A percentile compares a stretch with the other conserved stretches of the same genome.
Conservation (phyloP, 2,113 vertebrate species). For the Recurvirostra avosetta region DNA sequence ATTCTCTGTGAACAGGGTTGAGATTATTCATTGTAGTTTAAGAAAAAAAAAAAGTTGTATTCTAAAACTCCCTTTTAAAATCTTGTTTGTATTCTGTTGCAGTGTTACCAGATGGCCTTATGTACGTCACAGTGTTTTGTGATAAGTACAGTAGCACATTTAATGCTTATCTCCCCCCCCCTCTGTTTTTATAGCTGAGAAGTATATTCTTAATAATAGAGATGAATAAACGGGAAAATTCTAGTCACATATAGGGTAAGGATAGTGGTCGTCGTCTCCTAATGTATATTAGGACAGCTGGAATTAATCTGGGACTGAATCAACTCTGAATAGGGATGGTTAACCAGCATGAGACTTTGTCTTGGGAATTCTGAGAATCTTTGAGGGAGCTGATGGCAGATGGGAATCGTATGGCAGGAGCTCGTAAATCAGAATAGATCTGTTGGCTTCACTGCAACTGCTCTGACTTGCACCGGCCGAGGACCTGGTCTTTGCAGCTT, state of each 20-base stretch:
- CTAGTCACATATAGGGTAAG: not conserved
- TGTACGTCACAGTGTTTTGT: slow-evolving; percentile 64
- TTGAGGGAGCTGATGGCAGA: not conserved
- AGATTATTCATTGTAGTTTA: slow-evolving; percentile 5
- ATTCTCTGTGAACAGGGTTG: slow-evolving; percentile 47
- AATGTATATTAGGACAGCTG: not conserved
- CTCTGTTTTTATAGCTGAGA: slow-evolving; percentile 37
- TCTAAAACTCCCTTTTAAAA: slow-evolving; percentile 25
- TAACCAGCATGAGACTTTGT: not conserved
- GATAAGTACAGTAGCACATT: slow-evolving; percentile 61
- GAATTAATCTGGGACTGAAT: not conserved
- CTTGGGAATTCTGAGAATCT: not conserved
- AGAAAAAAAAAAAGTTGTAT: not conserved
- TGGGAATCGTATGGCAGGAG: not conserved
- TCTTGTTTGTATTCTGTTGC: slow-evolving; percentile 58
- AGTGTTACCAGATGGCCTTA: slow-evolving; percentile 71
- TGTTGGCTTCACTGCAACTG: not conserved
- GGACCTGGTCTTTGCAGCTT: not conserved
- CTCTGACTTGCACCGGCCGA: not conserved
- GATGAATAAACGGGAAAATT: not conserved
- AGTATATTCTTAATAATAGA: slow-evolving; percentile 6
- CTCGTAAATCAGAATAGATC: not conserved
- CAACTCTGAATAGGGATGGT: not conserved
- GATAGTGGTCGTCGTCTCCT: not conserved
- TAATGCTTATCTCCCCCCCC: not conserved